Conservation (phyloP, 2,797 vertebrate species). For the Clarias platycephalus region DNA sequence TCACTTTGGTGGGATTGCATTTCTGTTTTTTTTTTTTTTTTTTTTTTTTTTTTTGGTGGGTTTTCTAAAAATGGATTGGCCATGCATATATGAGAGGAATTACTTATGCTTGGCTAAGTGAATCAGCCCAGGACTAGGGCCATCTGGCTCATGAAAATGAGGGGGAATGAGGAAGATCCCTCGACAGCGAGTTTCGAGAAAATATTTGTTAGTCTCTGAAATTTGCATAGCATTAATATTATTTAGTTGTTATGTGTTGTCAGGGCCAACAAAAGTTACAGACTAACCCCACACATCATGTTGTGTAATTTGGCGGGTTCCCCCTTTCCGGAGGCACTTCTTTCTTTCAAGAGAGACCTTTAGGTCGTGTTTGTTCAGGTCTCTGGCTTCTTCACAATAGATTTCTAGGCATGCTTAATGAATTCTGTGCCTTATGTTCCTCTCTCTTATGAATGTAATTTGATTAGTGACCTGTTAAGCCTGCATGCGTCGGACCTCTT, state of each 20-base stretch:
- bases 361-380: slow-evolving; percentile 64
- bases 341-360: slow-evolving; percentile 58
- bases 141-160: slow-evolving; percentile 71
- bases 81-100: slow-evolving; percentile 66
- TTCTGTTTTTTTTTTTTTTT: slow-evolving; percentile 49
- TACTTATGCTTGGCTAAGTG: slow-evolving; percentile 70
- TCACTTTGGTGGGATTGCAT: slow-evolving; percentile 53
- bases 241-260: slow-evolving; percentile 57
- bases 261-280: slow-evolving; percentile 68
- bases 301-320: slow-evolving; percentile 63
- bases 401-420: slow-evolving; percentile 66
- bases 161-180: slow-evolving; percentile 31
- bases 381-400: slow-evolving; percentile 67
- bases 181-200: slow-evolving; percentile 19
- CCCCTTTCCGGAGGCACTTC: slow-evolving; percentile 44
- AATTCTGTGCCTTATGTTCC: slow-evolving; percentile 71
- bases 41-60: slow-evolving; percentile 34
- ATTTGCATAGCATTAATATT: slow-evolving; percentile 64
- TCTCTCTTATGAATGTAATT: slow-evolving; percentile 73
- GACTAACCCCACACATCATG: slow-evolving; percentile 67
- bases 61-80: slow-evolving; percentile 63
- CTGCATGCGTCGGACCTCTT: slow-evolving; percentile 66
- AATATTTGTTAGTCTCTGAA: slow-evolving; percentile 63
- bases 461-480: slow-evolving; percentile 77
- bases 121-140: slow-evolving; percentile 71